Evolutionary conservation across 2,113 vertebrate genomes (phyloP), one percentile per base, ranked within the genome.

Genomic region (Psilopsiagon aurifrons): DNA sequence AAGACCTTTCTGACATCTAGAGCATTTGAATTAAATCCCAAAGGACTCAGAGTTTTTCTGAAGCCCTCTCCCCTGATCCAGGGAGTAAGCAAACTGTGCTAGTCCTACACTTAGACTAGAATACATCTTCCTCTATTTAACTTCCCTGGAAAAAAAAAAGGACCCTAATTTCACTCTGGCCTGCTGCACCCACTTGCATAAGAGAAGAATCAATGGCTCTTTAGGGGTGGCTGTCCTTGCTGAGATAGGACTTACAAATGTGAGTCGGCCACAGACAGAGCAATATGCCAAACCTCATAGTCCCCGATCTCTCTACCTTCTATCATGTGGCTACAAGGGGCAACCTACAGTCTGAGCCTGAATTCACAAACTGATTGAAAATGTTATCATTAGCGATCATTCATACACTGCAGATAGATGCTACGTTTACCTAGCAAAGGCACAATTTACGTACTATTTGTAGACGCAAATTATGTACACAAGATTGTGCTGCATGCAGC

Each of bases 251-350:
- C 19, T 39, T 49, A 33, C 14, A 14, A 57, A 29, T 2, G 7
- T 7, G 67, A 37, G n/a, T 17, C 79, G 15, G 18, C 31, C 10
- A 8, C 24, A 49, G 60, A 60, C 41, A 2, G 11, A 55, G 20
- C 2, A 37, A 17, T 5, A 3, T 1, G 8, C 51, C 39, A 49
- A 35, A 29, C 13, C 8, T 57, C 35, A 8, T 0, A 39, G 63
- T 4, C 63, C 44, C 80, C 60, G 22, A 7, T 8, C 9, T 27
- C 17, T 16, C 35, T 22, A 0, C 33, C 29, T 62, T 35, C 70
- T 75, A 1, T 13, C 37, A 52, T 14, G 25, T 17, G 64, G 44
- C 16, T 81, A 13, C 17, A 25, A 52, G 49, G 16, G 44, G 18
- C 51, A 70, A 3, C 13, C 31, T 57, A 5, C 39, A 57, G 46